Percentiles rank a stretch among this genome's conserved stretches.
These are phyloP conservation scores for Malacosoma neustria DNA, from an alignment of 2,888 invertebrate species.

Conservation along the genomic window DNA sequence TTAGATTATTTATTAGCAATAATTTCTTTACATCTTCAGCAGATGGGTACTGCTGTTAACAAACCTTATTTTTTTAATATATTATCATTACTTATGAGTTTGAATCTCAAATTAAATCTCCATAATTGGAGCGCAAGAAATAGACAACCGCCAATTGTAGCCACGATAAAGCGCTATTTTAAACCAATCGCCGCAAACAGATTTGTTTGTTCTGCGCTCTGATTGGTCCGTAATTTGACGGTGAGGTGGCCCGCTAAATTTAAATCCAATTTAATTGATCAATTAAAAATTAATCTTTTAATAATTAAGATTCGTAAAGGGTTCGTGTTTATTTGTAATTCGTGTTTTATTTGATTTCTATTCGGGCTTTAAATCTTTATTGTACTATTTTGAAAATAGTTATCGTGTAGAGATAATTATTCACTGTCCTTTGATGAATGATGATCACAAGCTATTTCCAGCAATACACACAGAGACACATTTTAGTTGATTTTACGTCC, in stretches of 20 bases:
- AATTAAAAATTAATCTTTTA: not conserved
- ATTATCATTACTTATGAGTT: no score
- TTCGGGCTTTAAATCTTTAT: conserved; percentile 47
- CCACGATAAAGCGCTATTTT: not conserved
- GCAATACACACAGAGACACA: no score
- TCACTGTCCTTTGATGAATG: no score
- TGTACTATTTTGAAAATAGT: conserved; percentile 67
- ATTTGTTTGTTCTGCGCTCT: conserved; percentile 23
- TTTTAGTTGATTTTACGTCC: no score
- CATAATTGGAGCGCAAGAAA: no score
- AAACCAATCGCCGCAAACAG: conserved; percentile 32
- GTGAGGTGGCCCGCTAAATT: conserved; percentile 42
- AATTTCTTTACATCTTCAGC: no score
- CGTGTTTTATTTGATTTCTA: not conserved
- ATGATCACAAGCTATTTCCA: no score
- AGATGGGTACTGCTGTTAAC: no score
- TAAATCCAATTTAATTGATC: conserved; percentile 9
- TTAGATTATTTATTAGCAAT: no score
- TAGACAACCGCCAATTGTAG: conserved; percentile 5
- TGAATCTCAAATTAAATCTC: no score
- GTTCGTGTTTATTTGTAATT: conserved; percentile 10
- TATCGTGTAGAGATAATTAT: conserved; percentile 34
- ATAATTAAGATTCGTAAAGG: no score
- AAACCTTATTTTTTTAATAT: no score
- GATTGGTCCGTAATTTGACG: conserved; percentile 31